Evolutionary conservation across 2,797 vertebrate genomes (phyloP), one percentile per base, ranked within the genome.

Genomic region (Apogon talboti): DNA sequence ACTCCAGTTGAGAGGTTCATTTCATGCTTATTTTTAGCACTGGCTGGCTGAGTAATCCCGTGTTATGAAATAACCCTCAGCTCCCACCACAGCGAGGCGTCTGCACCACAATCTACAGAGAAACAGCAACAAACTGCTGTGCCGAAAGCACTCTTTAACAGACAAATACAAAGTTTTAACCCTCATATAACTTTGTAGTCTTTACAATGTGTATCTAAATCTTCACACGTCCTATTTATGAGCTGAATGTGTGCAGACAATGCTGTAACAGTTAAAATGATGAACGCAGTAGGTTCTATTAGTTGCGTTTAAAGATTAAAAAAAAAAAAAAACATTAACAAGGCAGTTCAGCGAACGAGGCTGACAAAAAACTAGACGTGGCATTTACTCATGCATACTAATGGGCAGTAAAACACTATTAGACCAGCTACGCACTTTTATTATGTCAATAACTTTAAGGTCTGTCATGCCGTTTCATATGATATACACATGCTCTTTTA

Each of bases 1-100:
- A 81, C 76, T 82, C 74, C 67, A 85, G 68, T 86, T 85, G 76
- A 88, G 76, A 85, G 78, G 75, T 83, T 90, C 81, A 90, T 90
- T 91, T 89, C 88, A 87, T 87, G 82, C 82, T 84, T 91, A 88
- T 91, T 87, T 91, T 87, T 90, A 87, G 84, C 81, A 70, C 71
- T 67, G 66, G 65, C 78, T 74, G 81, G 71, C 86, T 86, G 87
- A 90, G 71, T 90, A 89, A 90, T 89, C 79, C 79, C 82, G 75
- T 72, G 84, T 89, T 87, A 88, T 82, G 83, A 89, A 90, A 90
- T 84, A 87, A 85, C 83, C 59, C 81, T 82, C 81, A 59, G 70
- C 87, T 88, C 81, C 77, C 81, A 88, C 78, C 76, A 84, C 79
- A 86, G 82, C 55, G 76, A 88, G 83, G 81, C 81, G 66, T 89